Conservation (phyloP, 2,888 invertebrate species). For the Coremacera marginata region DNA sequence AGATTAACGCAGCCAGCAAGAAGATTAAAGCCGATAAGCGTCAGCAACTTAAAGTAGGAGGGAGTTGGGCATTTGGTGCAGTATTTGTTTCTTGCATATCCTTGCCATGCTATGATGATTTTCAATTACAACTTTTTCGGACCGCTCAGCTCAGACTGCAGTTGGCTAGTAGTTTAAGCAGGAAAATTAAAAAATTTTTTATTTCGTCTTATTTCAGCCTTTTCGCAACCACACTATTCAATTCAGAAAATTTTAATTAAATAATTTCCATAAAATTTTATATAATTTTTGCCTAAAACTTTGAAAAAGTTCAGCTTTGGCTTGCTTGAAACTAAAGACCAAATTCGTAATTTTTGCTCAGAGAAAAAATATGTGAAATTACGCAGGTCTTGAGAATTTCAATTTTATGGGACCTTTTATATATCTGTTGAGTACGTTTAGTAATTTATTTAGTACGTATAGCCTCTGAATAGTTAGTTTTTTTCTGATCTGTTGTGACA, state of each 20-base stretch:
- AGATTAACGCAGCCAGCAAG: background rate
- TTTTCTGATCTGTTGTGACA: too few species aligned
- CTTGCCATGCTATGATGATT: background rate
- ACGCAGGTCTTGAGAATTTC: too few species aligned
- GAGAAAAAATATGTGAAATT: too few species aligned
- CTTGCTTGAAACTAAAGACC: too few species aligned
- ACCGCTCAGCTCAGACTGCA: background rate
- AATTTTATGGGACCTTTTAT: too few species aligned
- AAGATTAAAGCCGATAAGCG: background rate
- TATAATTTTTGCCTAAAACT: too few species aligned
- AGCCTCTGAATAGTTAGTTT: too few species aligned
- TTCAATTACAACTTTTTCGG: constrained; percentile 13
- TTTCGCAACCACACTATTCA: background rate
- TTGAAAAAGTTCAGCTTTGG: too few species aligned
- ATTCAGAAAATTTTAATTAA: background rate
- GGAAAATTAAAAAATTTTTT: background rate
- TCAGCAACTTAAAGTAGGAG: background rate
- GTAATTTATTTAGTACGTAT: too few species aligned
- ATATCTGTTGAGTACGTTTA: too few species aligned
- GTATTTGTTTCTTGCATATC: background rate
- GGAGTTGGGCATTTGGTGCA: too few species aligned
- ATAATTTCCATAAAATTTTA: background rate
- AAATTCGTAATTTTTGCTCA: too few species aligned
- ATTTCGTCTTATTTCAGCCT: background rate
- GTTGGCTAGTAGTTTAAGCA: background rate